These are phyloP conservation scores for Eunapius fragilis DNA, from an alignment of 37 sponge, comb jelly and placozoan species.

Conservation along the genomic window DNA sequence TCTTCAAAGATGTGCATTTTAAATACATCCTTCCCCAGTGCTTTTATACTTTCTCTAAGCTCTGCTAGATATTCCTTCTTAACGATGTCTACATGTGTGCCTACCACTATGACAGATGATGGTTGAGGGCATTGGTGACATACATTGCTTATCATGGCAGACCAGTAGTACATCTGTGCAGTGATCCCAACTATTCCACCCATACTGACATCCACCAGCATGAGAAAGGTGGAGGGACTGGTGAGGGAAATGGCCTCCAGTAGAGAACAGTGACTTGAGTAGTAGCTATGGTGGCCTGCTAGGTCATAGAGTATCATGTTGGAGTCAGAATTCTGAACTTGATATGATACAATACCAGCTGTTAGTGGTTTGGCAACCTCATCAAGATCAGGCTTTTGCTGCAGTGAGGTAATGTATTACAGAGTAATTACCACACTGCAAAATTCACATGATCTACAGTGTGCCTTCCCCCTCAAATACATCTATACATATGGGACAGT, in stretches of 20 bases:
- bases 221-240: background rate
- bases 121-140: background rate
- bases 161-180: slow-evolving; percentile 7
- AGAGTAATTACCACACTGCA: too few species aligned
- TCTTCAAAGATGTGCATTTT: background rate
- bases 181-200: background rate
- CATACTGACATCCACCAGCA: slow-evolving; percentile 3
- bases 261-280: slow-evolving; percentile 24
- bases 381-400: too few species aligned
- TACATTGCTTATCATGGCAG: background rate
- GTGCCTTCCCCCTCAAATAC: too few species aligned
- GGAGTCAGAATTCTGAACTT: too few species aligned
- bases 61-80: background rate
- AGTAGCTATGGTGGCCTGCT: slow-evolving; percentile 38
- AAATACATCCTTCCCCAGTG: background rate
- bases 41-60: background rate
- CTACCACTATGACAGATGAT: background rate
- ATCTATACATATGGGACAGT: too few species aligned
- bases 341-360: too few species aligned
- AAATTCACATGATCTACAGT: too few species aligned
- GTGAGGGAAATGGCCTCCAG: slow-evolving; percentile 4
- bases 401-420: too few species aligned
- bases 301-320: slow-evolving; percentile 32
- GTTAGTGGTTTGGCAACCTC: too few species aligned
- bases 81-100: slow-evolving; percentile 4